Base-by-base conservation (phyloP, 1,140 invertebrate genomes). In the Olivierus martensii region DNA sequence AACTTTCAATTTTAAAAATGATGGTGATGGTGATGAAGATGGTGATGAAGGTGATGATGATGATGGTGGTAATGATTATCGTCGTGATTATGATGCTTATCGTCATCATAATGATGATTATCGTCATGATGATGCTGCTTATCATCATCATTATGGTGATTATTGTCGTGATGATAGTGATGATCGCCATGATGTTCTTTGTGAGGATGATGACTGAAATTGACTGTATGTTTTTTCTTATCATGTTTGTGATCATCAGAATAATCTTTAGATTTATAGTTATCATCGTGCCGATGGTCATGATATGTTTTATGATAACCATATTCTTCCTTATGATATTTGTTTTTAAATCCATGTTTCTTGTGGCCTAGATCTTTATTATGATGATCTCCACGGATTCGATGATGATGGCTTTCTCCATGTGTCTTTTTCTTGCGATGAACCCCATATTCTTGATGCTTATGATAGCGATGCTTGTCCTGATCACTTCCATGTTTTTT, bases 241-340 rank as follows among this genome's bases (percentile, higher is more conserved):
- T 39, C n/a, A n/a, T n/a, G 28, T 7, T 43, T 38, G 46, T 22
- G 37, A 11, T 58, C 15, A 37, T 43, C 55, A 10, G 42, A 34
- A 19, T 41, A 45, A 14, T 56, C 47, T 44, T 49, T 51, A n/a
- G 36, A 51, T 41, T 57, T 57, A 22, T 45, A 54, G 36, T 51
- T 56, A 17, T 48, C 49, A 50, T 59, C 52, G 12, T 46, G 36
- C 52, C 46, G 55, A 14, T 53, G 44, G 34, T 59, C 58, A 51
- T 46, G 50, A 49, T 57, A 59, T 12, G 48, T 59, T 22, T 56
- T 59, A 21, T 59, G 47, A 17, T 59, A 48, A 19, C 58, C 56
- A 28, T 53, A 59, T 46, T 59, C 58, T 45, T 55, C 49, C 39
- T 59, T 59, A 34, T 59, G 56, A 39, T 59, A 59, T 12, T 36